Evolutionary conservation across 2,888 invertebrate genomes (phyloP), one percentile per base, ranked within the genome.

Genomic region (Eretmocerus hayati): DNA sequence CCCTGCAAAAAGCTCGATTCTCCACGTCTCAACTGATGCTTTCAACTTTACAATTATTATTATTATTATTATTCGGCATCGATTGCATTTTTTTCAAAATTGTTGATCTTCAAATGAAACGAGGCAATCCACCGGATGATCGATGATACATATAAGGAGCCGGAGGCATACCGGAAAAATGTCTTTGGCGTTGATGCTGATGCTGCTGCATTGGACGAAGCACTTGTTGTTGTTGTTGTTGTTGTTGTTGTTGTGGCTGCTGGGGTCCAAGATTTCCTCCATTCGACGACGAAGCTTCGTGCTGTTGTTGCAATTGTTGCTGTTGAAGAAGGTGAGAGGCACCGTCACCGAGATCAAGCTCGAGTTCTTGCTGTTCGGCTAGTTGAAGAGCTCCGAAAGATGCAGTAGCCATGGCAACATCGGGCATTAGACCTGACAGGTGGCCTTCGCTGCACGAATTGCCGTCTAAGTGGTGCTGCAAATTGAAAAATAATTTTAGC

Each of bases 391-490:
- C 87, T 5, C 76, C 84, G 64, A 78, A 78, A 55, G 80, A 86
- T 56, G 81, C 85, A 48, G 84, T 90, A 62, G 91, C 91, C 90
- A 91, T 90, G 15, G 91, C 91, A 60, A 92, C 90, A 73, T 93
- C 92, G 0, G 92, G 92, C 83, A 92, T 90, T 62, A 86, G 84
- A 54, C 89, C 89, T 19, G 86, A 81, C 53, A 87, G 73, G 61
- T 84, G 84, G 61, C 88, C 81, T 66, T 84, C 77, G 72, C 79
- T 80, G 60, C 81, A 80, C 32, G 79, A 78, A 65, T 75, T 77
- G 57, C 74, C 75, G 57, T 77, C 78, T 32, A 74, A 74, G 60
- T 78, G 65, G 57, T 63, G 62, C 38, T 19, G 37, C 8, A 37
- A 11, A 15, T 6, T n/a, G 9, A 35, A 35, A n/a, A 35, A 35